A percentile compares a stretch with the other conserved stretches of the same genome.
Conservation (phyloP, 2,113 vertebrate genomes). For the Cettia cetti region DNA sequence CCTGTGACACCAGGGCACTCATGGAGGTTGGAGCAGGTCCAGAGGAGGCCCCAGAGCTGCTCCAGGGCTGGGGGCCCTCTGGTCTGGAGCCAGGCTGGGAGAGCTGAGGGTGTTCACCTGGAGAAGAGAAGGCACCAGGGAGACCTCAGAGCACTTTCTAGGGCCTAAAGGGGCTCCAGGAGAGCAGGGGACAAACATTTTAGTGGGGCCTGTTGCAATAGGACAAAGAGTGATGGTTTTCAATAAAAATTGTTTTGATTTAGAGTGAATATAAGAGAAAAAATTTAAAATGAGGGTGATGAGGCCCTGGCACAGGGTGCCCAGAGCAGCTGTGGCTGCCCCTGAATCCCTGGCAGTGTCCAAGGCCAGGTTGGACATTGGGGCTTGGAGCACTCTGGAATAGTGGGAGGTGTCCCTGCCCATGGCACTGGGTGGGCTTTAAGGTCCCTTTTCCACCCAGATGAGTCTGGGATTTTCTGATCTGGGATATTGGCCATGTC, state of each 20-base stretch:
- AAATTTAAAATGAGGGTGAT: too few species aligned
- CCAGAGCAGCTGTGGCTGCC: neutral
- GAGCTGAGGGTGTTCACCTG: neutral
- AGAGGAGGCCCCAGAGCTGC: neutral
- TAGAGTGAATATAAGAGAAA: neutral
- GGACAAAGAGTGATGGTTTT: neutral
- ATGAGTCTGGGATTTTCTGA: neutral
- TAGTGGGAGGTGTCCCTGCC: neutral
- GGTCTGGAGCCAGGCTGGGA: neutral
- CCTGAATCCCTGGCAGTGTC: neutral
- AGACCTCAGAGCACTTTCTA: neutral
- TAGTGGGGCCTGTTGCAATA: neutral
- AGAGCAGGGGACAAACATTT: neutral
- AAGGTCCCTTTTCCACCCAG: neutral
- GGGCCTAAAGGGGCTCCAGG: neutral
- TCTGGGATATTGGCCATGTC: neutral
- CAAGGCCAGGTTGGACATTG: neutral
- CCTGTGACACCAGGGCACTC: neutral
- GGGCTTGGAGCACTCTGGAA: neutral
- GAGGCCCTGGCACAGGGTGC: neutral
- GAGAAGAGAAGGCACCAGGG: neutral
- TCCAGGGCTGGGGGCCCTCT: neutral
- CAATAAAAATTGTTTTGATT: neutral
- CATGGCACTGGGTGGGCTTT: neutral
- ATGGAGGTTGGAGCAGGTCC: rapidly evolving